These are phyloP conservation scores for Neoarius graeffei DNA, from an alignment of 2,113 vertebrate species.

Conservation along the genomic window DNA sequence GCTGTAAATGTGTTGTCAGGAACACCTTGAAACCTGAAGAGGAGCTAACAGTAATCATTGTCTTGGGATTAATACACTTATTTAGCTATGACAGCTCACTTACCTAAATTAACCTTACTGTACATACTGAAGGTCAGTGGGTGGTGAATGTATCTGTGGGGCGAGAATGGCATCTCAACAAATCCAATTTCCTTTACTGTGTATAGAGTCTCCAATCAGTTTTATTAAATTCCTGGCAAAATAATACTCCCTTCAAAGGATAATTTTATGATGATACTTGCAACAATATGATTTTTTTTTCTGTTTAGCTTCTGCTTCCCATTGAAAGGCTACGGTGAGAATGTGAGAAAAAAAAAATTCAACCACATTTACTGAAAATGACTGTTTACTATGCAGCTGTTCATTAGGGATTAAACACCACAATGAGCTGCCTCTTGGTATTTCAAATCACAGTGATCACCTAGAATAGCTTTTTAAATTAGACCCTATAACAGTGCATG, in stretches of 20 bases:
- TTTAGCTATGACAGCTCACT: neutral
- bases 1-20: neutral
- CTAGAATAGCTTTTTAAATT: neutral
- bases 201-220: neutral
- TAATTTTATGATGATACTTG: neutral
- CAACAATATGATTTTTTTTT: neutral
- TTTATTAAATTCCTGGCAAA: constrained; percentile 25
- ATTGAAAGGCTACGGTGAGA: constrained; percentile 31
- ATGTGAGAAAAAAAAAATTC: constrained; percentile 19
- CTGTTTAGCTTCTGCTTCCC: neutral
- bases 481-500: neutral
- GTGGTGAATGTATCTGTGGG: neutral
- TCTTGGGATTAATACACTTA: neutral
- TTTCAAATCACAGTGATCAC: constrained; percentile 25
- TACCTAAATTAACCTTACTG: neutral
- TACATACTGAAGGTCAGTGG: neutral
- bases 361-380: constrained; percentile 40
- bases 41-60: neutral
- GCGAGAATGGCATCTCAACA: neutral
- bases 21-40: neutral
- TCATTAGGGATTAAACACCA: constrained; percentile 33
- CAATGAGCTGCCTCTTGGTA: constrained; percentile 30
- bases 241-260: neutral
- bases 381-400: constrained; percentile 34
- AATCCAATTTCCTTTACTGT: neutral